Evolutionary conservation across 2,113 vertebrate genomes (phyloP).

Genomic region (Megaceryle torquata): DNA sequence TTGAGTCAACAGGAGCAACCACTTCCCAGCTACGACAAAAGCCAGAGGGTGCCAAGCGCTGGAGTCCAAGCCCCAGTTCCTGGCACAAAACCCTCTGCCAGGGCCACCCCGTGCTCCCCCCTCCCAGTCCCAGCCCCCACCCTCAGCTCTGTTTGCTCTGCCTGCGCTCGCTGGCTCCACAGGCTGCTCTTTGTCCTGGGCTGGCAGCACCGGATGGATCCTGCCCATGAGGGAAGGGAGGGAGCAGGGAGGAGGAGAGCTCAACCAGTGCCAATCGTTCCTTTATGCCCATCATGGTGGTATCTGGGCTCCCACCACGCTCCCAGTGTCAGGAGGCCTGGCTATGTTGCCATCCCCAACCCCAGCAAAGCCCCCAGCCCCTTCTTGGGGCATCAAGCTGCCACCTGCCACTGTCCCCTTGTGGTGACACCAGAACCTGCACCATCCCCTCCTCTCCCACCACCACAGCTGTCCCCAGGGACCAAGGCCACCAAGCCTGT

Average conservation of each 20-base stretch:
- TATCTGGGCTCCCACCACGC: rapidly evolving
- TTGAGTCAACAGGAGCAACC: background rate
- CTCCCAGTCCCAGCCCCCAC: background rate
- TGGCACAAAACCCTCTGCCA: background rate
- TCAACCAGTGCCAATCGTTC: rapidly evolving
- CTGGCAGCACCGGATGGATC: background rate
- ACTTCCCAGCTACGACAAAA: background rate
- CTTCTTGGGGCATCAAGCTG: too few species aligned
- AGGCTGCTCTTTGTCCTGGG: background rate
- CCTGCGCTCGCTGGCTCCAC: background rate
- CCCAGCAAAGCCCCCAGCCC: background rate
- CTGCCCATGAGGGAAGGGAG: background rate
- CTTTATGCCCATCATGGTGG: rapidly evolving
- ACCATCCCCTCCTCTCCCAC: background rate
- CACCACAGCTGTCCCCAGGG: rapidly evolving
- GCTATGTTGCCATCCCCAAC: background rate
- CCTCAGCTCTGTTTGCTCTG: background rate
- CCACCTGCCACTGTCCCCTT: background rate
- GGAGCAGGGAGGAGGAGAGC: background rate
- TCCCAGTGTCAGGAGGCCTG: background rate
- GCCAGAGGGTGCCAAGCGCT: background rate
- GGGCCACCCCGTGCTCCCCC: background rate
- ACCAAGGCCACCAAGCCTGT: background rate
- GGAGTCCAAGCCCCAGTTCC: background rate
- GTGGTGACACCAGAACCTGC: rapidly evolving